Percentiles rank a stretch among this genome's conserved stretches.
Conservation (phyloP, 2,797 vertebrate species). For the Microhierax caerulescens region DNA sequence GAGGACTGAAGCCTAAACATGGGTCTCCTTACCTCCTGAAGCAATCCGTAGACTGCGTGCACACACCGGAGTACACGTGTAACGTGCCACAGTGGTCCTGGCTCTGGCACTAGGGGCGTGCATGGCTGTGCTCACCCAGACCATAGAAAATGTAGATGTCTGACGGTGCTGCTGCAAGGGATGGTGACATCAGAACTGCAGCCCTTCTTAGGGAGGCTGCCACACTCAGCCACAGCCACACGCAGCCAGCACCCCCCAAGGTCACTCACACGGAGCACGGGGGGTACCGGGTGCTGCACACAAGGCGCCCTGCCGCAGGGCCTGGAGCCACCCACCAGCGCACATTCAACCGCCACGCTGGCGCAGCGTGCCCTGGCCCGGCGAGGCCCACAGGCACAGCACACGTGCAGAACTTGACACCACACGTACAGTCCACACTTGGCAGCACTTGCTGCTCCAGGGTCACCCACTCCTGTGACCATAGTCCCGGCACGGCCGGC, state of each 20-base stretch:
- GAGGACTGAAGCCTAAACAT: not conserved
- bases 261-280: not conserved
- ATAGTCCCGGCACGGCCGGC: not conserved
- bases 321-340: fast-evolving
- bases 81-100: not conserved
- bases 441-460: not conserved
- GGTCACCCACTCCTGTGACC: not conserved
- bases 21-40: not conserved
- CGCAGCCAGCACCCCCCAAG: not conserved
- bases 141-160: not conserved
- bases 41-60: not conserved
- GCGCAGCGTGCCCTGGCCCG: not conserved
- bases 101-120: not conserved
- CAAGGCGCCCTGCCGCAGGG: not conserved
- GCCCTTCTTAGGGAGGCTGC: not conserved
- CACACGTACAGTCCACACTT: not conserved
- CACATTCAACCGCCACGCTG: not conserved
- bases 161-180: not conserved
- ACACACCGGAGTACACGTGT: not conserved
- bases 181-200: not conserved
- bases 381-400: not conserved
- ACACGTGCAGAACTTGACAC: not conserved
- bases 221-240: not conserved
- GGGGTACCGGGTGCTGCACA: not conserved
- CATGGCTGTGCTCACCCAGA: not conserved